Base-by-base conservation (phyloP, 2,888 invertebrate species). In the Caenorhabditis afra region DNA sequence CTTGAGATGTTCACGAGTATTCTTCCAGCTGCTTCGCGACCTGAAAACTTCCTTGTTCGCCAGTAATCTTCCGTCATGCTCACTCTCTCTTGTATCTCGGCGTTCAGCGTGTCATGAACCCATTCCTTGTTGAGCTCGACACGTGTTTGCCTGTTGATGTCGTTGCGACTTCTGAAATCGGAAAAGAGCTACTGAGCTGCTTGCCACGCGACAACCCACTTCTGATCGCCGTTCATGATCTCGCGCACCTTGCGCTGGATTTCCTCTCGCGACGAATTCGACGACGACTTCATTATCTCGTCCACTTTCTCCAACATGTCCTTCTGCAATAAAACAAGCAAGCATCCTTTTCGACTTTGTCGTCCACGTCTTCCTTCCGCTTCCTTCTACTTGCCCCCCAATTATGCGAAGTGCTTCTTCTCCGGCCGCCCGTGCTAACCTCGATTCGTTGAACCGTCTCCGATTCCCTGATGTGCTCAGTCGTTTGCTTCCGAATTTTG, bases 251-350 rank as follows among this genome's bases (percentile, higher is more conserved):
- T 47, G 39, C 64, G 47, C 44, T 74, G 68, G 8, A 79, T 52
- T 8, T 68, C 74, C n/a, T 79, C 79, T 58, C 47, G 61, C n/a
- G 66, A 49, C 4, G 35, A 18, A 52, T 67, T 68, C n/a, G 23
- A 8, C 2, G 65, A 49, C 11, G 41, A 20, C 49, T 64, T 68
- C 41, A 74, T 29, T 5, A 79, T 67, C 35, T 50, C 37, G 41
- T 79, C 68, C 18, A 79, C 74, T 59, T 64, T 74, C 16, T n/a
- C 53, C 50, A 65, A 16, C 52, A 65, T 53, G 20, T 79, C 74
- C 37, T 64, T 68, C 73, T 79, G 50, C 35, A 66, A 66, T 23
- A 55, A n/a, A 57, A n/a, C 44, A 37, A 14, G 37, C 7, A 29
- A 14, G 37, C 7, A 29, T 41, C 18, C 29, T 16, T 57, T 47